phyloP scores from a whole-genome alignment of 1,140 invertebrate species.

The Hycleus phaleratus region DNA sequence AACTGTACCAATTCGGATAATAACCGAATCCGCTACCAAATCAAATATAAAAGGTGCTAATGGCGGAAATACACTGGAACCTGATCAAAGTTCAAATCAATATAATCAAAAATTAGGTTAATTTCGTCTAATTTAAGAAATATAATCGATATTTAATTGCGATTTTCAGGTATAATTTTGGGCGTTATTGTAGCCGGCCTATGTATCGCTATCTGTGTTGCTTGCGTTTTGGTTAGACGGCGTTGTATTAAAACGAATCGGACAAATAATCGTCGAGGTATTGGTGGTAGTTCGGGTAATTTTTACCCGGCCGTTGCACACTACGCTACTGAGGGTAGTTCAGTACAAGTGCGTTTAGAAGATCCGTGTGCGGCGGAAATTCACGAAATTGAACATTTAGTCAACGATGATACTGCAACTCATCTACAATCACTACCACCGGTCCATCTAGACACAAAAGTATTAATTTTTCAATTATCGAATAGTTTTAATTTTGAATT shows the following conservation, averaged over 20 bases:
- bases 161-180: slow-evolving; percentile 36
- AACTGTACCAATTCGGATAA: slow-evolving; percentile 40
- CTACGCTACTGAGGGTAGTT: slow-evolving; percentile 21
- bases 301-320: slow-evolving; percentile 29
- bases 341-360: slow-evolving; percentile 28
- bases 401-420: slow-evolving; percentile 26
- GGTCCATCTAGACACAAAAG: too few relatives aligned
- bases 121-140: neutral
- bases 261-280: slow-evolving; percentile 6
- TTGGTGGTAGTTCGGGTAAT: slow-evolving; percentile 19
- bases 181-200: slow-evolving; percentile 36
- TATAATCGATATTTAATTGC: slow-evolving; percentile 1
- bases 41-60: neutral
- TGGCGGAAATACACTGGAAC: neutral
- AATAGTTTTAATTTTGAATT: neutral
- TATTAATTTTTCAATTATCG: too few relatives aligned
- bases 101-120: slow-evolving; percentile 42
- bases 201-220: slow-evolving; percentile 38
- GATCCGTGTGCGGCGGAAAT: slow-evolving; percentile 24
- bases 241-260: slow-evolving; percentile 32
- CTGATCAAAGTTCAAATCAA: slow-evolving; percentile 21
- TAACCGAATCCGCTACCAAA: slow-evolving; percentile 25
- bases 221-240: slow-evolving; percentile 35
- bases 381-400: slow-evolving; percentile 41
- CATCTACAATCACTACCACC: neutral